Conservation (phyloP, 2,888 invertebrate genomes). For the Drosophila kanekoi region DNA sequence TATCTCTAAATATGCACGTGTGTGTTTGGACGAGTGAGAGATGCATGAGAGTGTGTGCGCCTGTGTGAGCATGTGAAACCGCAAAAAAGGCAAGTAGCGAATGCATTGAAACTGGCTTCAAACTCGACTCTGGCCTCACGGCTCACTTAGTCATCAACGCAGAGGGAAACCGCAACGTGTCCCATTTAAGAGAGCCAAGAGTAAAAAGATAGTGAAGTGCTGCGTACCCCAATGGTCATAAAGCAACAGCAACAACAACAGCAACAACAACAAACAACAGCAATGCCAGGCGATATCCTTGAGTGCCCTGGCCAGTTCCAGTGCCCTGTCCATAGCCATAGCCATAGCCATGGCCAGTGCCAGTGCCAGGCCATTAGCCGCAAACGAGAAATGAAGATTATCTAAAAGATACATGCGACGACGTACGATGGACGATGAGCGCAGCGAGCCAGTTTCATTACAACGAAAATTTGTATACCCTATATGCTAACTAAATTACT, state of each 20-base stretch:
- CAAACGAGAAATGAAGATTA: constrained; percentile 80
- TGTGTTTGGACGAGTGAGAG: constrained; percentile 31
- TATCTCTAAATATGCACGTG: constrained; percentile 76
- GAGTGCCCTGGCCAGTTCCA: constrained; percentile 68
- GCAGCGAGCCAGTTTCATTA: constrained; percentile 68
- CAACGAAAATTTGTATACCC: constrained; percentile 55
- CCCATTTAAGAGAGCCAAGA: constrained; percentile 68
- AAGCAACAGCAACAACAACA: constrained; percentile 54
- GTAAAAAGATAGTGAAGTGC: constrained; percentile 64
- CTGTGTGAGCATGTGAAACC: constrained; percentile 54
- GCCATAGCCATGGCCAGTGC: constrained; percentile 33
- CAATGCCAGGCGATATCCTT: constrained; percentile 68
- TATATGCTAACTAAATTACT: not conserved
- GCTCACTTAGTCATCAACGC: constrained; percentile 78
- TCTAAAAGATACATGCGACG: constrained; percentile 77
- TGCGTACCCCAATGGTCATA: constrained; percentile 68
- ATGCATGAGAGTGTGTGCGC: constrained; percentile 24
- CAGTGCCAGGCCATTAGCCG: constrained; percentile 78
- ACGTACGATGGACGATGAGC: constrained; percentile 37
- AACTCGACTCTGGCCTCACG: constrained; percentile 53
- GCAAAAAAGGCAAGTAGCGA: constrained; percentile 69
- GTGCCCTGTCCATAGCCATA: constrained; percentile 18
- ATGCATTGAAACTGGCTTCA: constrained; percentile 71
- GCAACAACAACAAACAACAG: constrained; percentile 20
- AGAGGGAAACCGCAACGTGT: constrained; percentile 76